phyloP scores from a whole-genome alignment of 2,113 vertebrate species.

The Scatophagus argus region DNA sequence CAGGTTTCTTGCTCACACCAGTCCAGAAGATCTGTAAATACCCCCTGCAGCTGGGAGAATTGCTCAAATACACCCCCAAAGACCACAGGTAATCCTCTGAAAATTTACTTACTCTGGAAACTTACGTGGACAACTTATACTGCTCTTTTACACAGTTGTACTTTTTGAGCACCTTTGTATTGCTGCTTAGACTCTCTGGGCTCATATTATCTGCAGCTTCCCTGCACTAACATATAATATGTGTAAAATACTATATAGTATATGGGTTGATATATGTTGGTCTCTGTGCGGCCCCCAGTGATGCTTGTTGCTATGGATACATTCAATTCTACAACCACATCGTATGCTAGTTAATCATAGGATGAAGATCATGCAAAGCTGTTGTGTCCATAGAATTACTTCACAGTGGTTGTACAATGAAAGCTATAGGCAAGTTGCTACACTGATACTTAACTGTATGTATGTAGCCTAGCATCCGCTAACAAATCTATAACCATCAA shows the following conservation, averaged over 20 bases:
- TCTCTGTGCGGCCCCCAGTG: neutral
- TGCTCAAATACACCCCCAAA: slow-evolving; percentile 95
- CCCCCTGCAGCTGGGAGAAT: slow-evolving; percentile 94
- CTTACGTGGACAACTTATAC: neutral
- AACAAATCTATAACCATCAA: neutral
- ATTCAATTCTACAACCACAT: neutral
- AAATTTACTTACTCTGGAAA: neutral
- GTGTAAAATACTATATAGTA: neutral
- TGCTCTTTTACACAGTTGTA: neutral
- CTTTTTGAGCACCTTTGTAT: neutral
- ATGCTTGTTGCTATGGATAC: neutral
- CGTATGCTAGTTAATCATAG: neutral
- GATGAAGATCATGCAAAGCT: neutral
- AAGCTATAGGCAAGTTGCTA: neutral
- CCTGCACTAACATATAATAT: too few relatives aligned
- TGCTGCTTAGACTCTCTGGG: too few relatives aligned
- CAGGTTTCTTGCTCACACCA: slow-evolving; percentile 95
- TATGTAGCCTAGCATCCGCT: neutral
- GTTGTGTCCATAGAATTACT: neutral
- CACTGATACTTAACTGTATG: neutral
- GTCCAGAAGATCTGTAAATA: slow-evolving; percentile 99
- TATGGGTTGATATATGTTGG: neutral
- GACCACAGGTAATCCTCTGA: slow-evolving; percentile 89
- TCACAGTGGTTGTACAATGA: neutral
- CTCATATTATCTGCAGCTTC: too few relatives aligned